Conservation (phyloP, 2,113 vertebrate genomes). For the Saguinus midas region DNA sequence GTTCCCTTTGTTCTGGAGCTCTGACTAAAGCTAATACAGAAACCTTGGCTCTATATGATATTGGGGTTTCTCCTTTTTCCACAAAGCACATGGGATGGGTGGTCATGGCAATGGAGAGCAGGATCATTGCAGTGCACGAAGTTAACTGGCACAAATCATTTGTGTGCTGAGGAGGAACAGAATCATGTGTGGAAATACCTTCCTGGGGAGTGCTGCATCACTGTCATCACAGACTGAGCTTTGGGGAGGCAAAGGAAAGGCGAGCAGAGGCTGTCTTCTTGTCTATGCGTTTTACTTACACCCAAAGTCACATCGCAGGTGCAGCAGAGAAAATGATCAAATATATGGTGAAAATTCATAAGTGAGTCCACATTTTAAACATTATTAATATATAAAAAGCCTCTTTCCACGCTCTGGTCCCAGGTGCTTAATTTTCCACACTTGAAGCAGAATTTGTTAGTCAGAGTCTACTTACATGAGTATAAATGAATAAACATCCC, state of each 20-base stretch:
- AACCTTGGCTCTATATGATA: background rate
- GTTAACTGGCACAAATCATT: background rate
- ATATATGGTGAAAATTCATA: background rate
- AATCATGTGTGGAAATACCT: background rate
- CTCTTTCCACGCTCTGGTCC: background rate
- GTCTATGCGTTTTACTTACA: background rate
- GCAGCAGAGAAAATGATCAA: background rate
- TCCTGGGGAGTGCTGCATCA: accelerated
- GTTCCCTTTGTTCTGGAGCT: background rate
- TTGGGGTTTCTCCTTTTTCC: background rate
- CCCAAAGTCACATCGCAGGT: no score
- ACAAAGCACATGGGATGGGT: background rate
- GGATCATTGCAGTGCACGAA: background rate
- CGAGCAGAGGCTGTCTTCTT: background rate
- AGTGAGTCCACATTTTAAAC: background rate
- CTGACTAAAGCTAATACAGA: background rate
- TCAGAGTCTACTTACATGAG: background rate
- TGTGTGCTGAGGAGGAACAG: background rate
- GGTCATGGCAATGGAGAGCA: background rate
- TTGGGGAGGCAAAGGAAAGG: background rate
- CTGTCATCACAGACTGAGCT: background rate
- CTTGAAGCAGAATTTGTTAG: background rate
- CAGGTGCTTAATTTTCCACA: background rate
- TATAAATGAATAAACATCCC: no score
- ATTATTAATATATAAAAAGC: background rate